These are phyloP conservation scores for Acropora yongei DNA, from an alignment of 64 coral and sea anemone genomes.

Conservation along the genomic window DNA sequence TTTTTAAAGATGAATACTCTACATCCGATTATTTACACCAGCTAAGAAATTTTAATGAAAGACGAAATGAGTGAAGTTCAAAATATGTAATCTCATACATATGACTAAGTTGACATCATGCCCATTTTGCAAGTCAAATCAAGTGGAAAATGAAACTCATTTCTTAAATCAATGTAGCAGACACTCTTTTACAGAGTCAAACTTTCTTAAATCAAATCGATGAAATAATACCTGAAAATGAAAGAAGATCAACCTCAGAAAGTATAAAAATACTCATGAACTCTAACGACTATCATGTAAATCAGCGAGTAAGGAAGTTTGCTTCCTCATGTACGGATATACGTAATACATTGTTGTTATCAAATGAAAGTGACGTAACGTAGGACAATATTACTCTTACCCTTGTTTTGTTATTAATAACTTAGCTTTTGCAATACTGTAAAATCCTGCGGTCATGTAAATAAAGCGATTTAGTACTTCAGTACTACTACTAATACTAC, in stretches of 20 bases:
- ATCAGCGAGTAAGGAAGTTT: background rate
- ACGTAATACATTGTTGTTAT: background rate
- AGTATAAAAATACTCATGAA: background rate
- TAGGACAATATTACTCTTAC: too few relatives aligned
- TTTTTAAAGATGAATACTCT: too few relatives aligned
- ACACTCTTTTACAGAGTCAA: background rate
- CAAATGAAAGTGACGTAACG: too few relatives aligned
- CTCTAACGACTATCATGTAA: background rate
- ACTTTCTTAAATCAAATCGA: background rate
- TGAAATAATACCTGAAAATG: background rate
- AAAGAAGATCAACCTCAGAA: background rate
- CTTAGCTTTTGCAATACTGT: too few relatives aligned
- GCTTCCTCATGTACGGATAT: background rate
- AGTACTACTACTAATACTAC: too few relatives aligned
- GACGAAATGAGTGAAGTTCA: too few relatives aligned
- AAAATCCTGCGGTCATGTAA: too few relatives aligned
- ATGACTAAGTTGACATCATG: constrained; percentile 7
- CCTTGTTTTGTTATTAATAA: too few relatives aligned
- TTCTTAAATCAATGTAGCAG: background rate
- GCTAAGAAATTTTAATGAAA: too few relatives aligned
- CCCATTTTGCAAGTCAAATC: background rate
- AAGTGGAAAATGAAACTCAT: constrained; percentile 3
- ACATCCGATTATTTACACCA: too few relatives aligned
- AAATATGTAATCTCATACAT: constrained; percentile 2
- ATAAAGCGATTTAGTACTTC: too few relatives aligned